Evolutionary conservation across 2,888 invertebrate genomes (phyloP), one percentile per base, ranked within the genome.

Genomic region (Pristionchus mayeri): DNA sequence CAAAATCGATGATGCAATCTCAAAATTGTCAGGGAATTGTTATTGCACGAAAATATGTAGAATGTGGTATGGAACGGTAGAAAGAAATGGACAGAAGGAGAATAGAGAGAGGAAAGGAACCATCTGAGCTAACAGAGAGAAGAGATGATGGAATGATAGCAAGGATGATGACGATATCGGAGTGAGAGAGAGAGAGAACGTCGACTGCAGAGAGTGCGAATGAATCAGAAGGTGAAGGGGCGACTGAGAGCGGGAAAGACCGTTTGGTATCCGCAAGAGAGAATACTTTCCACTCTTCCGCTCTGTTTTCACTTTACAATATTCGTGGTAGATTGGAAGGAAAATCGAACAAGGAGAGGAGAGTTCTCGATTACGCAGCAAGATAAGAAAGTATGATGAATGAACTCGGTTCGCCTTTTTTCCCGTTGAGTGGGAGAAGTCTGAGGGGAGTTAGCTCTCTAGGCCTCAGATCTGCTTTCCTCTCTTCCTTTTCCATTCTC

Each of bases 141-240:
- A 60, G 67, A 67, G 67, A 67, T 37, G 67, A 37, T 37, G 67
- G 67, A 67, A 67, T 67, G 67, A 37, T 67, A 67, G 67, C 67
- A 21, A 37, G 67, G 37, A 67, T 67, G 67, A 40, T 67, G 67
- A 67, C 67, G 67, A 67, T 37, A 67, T 37, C 67, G 27, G 37
- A 4, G 60, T 16, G 34, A 27, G 67, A 37, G 67, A 67, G 67
- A 67, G 67, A 67, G 67, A 67, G 30, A 34, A 37, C 21, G 30
- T 18, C 37, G 37, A 18, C 37, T 18, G 34, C 37, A 67, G 67
- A 67, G 67, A 67, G 67, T 21, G 37, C 34, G 30, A 18, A 40
- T 37, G 67, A 67, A 21, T 37, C 37, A 67, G 67, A 67, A 40
- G 18, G 16, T 16, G 60, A 30, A 60, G 60, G 16, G 30, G 60